A percentile compares a stretch with the other conserved stretches of the same genome.
Evolutionary conservation across 1,140 invertebrate species (phyloP).

Genomic region (Ctenoplectra terminalis): DNA sequence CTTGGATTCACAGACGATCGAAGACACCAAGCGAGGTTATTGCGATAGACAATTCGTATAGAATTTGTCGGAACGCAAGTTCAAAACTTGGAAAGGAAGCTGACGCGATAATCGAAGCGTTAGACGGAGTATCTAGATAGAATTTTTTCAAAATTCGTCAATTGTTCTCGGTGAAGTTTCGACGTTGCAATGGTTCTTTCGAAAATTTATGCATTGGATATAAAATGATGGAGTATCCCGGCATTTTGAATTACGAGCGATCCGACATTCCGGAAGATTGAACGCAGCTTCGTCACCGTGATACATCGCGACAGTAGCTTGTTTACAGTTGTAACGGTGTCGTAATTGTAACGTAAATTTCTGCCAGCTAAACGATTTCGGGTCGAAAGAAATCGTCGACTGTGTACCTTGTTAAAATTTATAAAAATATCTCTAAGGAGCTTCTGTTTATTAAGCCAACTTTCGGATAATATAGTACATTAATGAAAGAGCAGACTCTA

Average conservation of each 20-base stretch:
- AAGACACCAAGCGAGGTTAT: slow-evolving; percentile 9
- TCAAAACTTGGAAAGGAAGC: background rate
- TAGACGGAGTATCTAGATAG: background rate
- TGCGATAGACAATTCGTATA: background rate
- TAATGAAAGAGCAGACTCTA: background rate
- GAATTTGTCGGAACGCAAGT: background rate
- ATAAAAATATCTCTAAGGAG: background rate
- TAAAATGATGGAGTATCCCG: slow-evolving; percentile 38
- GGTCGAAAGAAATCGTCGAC: background rate
- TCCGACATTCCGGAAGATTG: slow-evolving; percentile 7
- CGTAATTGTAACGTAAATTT: background rate
- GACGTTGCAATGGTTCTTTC: no score
- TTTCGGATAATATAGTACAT: background rate
- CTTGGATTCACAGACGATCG: slow-evolving; percentile 21
- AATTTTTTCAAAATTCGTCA: background rate
- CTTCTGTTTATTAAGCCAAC: no score
- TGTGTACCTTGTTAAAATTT: background rate
- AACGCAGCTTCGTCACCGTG: slow-evolving; percentile 2
- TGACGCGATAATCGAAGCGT: background rate
- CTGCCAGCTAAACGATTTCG: no score
- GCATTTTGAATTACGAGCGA: slow-evolving; percentile 21
- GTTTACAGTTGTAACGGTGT: background rate
- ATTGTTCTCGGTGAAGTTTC: background rate
- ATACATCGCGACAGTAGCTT: background rate
- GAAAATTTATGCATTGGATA: slow-evolving; percentile 46